Percentiles rank a stretch among this genome's conserved stretches.
Evolutionary conservation across 2,797 vertebrate genomes (phyloP).

Genomic region (Gymnothorax javanicus): DNA sequence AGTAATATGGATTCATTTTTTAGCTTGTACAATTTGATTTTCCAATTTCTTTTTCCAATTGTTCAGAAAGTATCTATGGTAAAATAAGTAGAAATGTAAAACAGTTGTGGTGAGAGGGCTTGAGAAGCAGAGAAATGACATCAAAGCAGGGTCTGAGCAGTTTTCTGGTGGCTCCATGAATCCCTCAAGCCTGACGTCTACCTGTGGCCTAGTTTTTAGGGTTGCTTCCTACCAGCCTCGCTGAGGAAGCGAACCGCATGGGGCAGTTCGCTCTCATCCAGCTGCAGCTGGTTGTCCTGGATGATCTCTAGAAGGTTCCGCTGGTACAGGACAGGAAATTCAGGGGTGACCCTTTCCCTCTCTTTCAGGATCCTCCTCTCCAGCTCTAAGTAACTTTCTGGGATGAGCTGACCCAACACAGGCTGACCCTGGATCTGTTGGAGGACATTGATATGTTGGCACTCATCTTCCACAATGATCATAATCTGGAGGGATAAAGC

Average conservation of each 20-base stretch:
- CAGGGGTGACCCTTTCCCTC: constrained; percentile 73
- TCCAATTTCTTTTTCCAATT: background rate
- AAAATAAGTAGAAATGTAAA: background rate
- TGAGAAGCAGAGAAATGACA: background rate
- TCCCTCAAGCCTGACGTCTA: background rate
- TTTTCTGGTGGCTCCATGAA: background rate
- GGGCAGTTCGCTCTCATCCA: constrained; percentile 91
- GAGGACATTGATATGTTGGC: background rate
- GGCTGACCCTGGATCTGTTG: constrained; percentile 89
- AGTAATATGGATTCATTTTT: background rate
- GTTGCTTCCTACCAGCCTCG: constrained; percentile 69
- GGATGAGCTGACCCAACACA: constrained; percentile 93
- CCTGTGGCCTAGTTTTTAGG: background rate
- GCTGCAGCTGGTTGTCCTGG: constrained; percentile 82
- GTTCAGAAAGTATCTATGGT: background rate
- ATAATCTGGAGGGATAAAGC: background rate
- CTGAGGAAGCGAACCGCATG: constrained; percentile 93
- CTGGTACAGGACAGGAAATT: constrained; percentile 88
- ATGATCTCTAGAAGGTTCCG: constrained; percentile 81
- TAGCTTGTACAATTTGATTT: background rate
- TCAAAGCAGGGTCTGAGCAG: background rate
- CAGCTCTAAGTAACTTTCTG: constrained; percentile 92
- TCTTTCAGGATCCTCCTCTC: constrained; percentile 84
- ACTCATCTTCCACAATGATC: background rate
- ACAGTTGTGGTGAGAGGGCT: background rate